Evolutionary conservation across 2,113 vertebrate genomes (phyloP), one percentile per base, ranked within the genome.

Genomic region (Megaceryle maxima): DNA sequence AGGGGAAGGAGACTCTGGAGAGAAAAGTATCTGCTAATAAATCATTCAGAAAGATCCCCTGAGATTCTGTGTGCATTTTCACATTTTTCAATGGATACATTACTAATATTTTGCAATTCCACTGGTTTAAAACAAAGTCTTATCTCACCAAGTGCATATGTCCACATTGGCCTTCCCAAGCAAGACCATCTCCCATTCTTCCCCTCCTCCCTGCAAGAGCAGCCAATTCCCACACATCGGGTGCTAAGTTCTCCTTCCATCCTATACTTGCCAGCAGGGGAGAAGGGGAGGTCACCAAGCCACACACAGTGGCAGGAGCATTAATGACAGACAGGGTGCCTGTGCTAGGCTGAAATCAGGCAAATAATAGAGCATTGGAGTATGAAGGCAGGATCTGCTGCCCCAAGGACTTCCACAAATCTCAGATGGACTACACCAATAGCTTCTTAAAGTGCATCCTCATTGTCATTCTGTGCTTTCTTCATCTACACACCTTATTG

Each of bases 251-350:
- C 9, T 63, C 48, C 62, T 63, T 33, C 77, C 31, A 69, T 31
- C 18, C 41, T 17, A 50, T 25, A 9, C 17, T 50, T 43, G 39
- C 62, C 56, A 51, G 48, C 21, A 37, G 62, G 39, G 46, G 11
- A 59, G 25, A 62, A 56, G 41, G 41, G 62, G 31, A 37, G 31
- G 39, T 51, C 31, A 31, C 35, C 31, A 10, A 21, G 48, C 20
- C 43, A 5, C 0, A 11, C 7, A 6, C 21, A 1, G 0, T 3
- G 31, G n/a, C 50, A 33, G 73, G 21, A 35, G 41, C 80, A 41
- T 26, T 20, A 35, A 11, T 4, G 16, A 56, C 41, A 22, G 46
- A 12, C 13, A 19, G 29, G 31, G 22, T 20, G 41, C 29, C 60
- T 18, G 11, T 18, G 46, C 41, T 8, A 41, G 41, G 39, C 60